Evolutionary conservation across 2,797 vertebrate species (phyloP).

Genomic region (Rhincodon typus): DNA sequence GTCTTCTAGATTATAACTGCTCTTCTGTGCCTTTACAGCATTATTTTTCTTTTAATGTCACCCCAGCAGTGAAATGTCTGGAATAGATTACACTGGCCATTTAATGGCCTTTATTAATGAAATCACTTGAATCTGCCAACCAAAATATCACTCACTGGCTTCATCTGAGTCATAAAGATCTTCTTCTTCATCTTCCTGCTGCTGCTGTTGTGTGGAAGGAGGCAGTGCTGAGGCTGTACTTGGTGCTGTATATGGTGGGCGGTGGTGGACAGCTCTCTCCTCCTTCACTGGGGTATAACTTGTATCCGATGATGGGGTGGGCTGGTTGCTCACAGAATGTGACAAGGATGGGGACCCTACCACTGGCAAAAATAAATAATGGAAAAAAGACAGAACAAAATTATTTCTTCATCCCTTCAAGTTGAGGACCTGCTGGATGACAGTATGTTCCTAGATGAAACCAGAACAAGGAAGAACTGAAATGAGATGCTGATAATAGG

Average conservation of each 20-base stretch:
- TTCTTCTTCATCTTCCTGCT: conserved; percentile 71
- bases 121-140: background rate
- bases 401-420: background rate
- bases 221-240: conserved; percentile 45
- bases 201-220: conserved; percentile 39
- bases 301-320: background rate
- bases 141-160: conserved; percentile 63
- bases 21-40: background rate
- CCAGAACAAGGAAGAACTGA: background rate
- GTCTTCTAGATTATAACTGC: background rate
- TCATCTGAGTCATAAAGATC: conserved; percentile 91
- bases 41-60: background rate
- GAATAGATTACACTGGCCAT: background rate
- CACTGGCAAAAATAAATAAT: background rate
- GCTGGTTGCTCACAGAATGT: background rate
- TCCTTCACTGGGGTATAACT: conserved; percentile 51
- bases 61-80: background rate
- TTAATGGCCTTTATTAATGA: background rate
- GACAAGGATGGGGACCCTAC: background rate
- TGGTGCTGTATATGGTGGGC: conserved; percentile 44
- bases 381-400: background rate
- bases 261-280: conserved; percentile 58
- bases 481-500: background rate
- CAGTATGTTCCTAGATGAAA: background rate
- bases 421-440: background rate